Percentiles rank a stretch among this genome's conserved stretches.
phyloP scores from a whole-genome alignment of 1,140 invertebrate species.

The Phymorhynchus buccinoides region DNA sequence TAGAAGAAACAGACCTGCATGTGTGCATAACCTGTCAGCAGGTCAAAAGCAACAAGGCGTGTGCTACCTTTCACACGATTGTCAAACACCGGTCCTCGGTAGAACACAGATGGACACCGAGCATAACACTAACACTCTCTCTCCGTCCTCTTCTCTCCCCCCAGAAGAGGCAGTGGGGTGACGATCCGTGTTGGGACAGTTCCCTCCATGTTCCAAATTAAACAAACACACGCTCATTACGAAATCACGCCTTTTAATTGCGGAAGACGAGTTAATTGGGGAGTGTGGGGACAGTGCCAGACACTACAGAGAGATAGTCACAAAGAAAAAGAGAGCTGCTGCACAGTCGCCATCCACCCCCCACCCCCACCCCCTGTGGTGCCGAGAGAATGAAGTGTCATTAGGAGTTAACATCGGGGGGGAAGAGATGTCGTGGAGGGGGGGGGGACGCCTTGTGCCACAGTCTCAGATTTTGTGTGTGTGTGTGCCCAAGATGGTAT shows the following conservation, averaged over 20 bases:
- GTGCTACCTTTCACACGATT: no score
- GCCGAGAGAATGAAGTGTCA: neutral
- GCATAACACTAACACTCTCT: neutral
- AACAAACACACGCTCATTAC: conserved; percentile 29
- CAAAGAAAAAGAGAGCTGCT: no score
- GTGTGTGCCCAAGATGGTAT: no score
- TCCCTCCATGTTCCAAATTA: conserved; percentile 20
- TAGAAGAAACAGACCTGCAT: no score
- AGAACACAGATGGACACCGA: no score
- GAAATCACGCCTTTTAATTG: conserved; percentile 29
- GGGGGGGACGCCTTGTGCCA: neutral
- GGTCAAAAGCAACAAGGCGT: no score
- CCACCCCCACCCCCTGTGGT: neutral
- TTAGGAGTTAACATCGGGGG: neutral
- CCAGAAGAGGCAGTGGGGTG: no score
- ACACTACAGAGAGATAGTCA: no score
- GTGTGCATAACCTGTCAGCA: no score
- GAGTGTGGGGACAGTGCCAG: neutral
- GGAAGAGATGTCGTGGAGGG: neutral
- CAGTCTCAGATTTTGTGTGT: neutral
- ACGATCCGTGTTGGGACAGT: conserved; percentile 13
- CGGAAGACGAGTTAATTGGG: conserved; percentile 16
- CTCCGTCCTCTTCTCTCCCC: no score
- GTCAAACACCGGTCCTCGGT: no score
- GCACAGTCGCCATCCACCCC: no score